Percentiles rank a stretch among this genome's conserved stretches.
phyloP scores from a whole-genome alignment of 2,113 vertebrate species.

The Jaculus jaculus region DNA sequence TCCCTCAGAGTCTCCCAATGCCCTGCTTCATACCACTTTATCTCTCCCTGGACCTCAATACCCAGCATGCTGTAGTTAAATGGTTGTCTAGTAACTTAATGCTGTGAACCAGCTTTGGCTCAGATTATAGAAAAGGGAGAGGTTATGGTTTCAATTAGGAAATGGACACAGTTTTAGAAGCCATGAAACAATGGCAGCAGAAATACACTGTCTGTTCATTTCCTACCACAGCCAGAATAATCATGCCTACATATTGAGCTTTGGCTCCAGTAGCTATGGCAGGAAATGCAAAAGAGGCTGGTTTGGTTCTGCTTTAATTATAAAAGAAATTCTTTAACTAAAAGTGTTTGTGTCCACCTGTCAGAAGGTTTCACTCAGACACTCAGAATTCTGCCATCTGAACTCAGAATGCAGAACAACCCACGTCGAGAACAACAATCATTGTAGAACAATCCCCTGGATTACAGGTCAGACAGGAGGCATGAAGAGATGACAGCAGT shows the following conservation, averaged over 20 bases:
- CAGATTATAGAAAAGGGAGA: not conserved
- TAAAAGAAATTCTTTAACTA: constrained; percentile 11
- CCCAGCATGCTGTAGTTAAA: not conserved
- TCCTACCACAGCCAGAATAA: not conserved
- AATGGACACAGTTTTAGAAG: constrained; percentile 13
- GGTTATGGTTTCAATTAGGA: not conserved
- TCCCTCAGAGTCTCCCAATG: fast-evolving
- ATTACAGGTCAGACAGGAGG: constrained; percentile 50
- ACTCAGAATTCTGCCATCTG: constrained; percentile 51
- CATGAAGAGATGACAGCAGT: constrained; percentile 28
- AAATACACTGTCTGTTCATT: not conserved
- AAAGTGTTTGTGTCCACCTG: constrained; percentile 1
- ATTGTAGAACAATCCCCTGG: constrained; percentile 10
- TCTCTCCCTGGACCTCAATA: not conserved
- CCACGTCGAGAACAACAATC: constrained; percentile 51
- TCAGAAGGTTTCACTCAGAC: constrained; percentile 38
- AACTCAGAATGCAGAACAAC: constrained; percentile 52
- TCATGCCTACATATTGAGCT: not conserved
- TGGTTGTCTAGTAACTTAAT: not conserved
- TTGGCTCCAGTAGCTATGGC: not conserved
- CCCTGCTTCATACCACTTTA: not conserved
- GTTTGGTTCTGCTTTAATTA: constrained; percentile 19
- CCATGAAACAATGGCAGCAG: not conserved
- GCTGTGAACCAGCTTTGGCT: not conserved
- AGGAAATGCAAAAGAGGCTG: constrained; percentile 11